phyloP scores from a whole-genome alignment of 2,888 invertebrate species.

The Embidobia sp. region DNA sequence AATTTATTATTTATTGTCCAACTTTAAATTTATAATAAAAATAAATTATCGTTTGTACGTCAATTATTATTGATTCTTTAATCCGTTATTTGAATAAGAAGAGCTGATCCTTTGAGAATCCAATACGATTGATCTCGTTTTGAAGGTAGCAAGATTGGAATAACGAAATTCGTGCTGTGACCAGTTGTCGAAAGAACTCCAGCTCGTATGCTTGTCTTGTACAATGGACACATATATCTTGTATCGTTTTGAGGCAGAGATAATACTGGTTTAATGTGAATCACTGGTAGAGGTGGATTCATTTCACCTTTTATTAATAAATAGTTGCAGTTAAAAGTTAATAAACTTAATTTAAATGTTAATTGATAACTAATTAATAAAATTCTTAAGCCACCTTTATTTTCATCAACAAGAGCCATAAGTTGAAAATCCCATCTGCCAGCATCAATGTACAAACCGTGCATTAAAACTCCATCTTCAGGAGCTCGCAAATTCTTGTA shows the following conservation, averaged over 20 bases:
- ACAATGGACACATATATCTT: slow-evolving; percentile 90
- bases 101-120: slow-evolving; percentile 94
- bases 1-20: no score
- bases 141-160: slow-evolving; percentile 89
- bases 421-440: slow-evolving; percentile 89
- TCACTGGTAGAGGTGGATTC: slow-evolving; percentile 87
- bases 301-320: slow-evolving; percentile 90
- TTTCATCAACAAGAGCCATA: slow-evolving; percentile 89
- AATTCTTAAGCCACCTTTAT: slow-evolving; percentile 84
- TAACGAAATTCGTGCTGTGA: slow-evolving; percentile 95
- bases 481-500: slow-evolving; percentile 84
- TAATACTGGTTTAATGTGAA: slow-evolving; percentile 86
- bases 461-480: slow-evolving; percentile 87
- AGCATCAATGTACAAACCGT: slow-evolving; percentile 93
- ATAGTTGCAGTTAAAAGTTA: no score
- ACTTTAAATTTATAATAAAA: no score
- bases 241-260: slow-evolving; percentile 84
- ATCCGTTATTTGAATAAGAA: slow-evolving; percentile 91
- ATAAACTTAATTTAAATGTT: no score
- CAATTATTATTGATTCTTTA: no score
- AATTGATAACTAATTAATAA: no score
- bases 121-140: slow-evolving; percentile 87
- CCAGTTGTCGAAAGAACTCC: slow-evolving; percentile 95
- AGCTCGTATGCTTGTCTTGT: slow-evolving; percentile 93
- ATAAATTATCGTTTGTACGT: no score